phyloP scores from a whole-genome alignment of 2,888 invertebrate genomes.

The Patella ulyssiponensis region DNA sequence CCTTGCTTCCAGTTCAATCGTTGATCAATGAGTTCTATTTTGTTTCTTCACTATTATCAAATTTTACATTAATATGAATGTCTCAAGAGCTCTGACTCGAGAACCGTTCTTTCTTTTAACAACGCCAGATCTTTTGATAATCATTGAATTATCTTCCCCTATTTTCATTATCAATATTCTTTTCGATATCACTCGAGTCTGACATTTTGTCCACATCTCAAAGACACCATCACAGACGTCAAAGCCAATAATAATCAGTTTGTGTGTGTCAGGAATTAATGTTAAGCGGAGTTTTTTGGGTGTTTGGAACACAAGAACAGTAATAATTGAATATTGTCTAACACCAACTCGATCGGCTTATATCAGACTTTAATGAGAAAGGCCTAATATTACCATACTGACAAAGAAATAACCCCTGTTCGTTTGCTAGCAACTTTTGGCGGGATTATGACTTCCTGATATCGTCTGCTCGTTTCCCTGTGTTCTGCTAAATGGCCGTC shows the following conservation, averaged over 20 bases:
- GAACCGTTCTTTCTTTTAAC: too few relatives aligned
- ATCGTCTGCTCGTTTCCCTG: constrained; percentile 7
- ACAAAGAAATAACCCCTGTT: not conserved
- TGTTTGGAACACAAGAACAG: not conserved
- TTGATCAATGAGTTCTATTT: too few relatives aligned
- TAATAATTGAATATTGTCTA: constrained; percentile 8
- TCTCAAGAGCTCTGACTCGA: too few relatives aligned
- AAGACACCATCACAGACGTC: not conserved
- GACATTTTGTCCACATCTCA: not conserved
- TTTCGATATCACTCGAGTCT: not conserved
- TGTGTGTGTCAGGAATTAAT: constrained; percentile 2
- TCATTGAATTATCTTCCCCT: too few relatives aligned
- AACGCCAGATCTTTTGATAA: too few relatives aligned
- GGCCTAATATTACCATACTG: constrained; percentile 5
- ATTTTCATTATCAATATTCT: too few relatives aligned
- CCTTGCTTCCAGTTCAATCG: too few relatives aligned
- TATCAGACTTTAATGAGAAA: not conserved
- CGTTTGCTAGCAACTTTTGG: constrained; percentile 11
- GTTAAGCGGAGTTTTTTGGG: not conserved
- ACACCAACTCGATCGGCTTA: not conserved
- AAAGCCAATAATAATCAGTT: not conserved
- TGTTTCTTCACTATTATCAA: too few relatives aligned
- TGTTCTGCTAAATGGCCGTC: not conserved
- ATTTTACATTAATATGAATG: too few relatives aligned
- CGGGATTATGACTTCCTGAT: constrained; percentile 11